phyloP scores from a whole-genome alignment of 2,797 vertebrate genomes.

The Odontamblyopus lacepedii region DNA sequence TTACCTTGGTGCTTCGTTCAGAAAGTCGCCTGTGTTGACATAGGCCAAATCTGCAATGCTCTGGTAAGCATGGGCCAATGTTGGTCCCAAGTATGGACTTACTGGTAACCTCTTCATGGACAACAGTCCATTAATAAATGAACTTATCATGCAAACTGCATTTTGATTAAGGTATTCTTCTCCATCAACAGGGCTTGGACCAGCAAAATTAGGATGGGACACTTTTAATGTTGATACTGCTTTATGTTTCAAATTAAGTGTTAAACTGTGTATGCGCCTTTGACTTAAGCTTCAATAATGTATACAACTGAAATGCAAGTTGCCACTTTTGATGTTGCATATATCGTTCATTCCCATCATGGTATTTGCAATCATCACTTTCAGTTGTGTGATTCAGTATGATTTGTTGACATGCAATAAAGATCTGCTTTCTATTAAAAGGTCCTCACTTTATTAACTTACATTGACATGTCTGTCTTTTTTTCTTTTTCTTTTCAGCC shows the following conservation, averaged over 20 bases:
- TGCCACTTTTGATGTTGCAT: conserved; percentile 75
- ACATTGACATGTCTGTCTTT: conserved; percentile 27
- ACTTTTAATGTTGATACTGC: conserved; percentile 66
- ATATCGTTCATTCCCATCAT: conserved; percentile 74
- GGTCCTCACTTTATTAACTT: conserved; percentile 74
- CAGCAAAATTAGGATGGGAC: conserved; percentile 60
- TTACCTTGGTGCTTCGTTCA: conserved; percentile 71
- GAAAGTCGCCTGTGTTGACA: conserved; percentile 60
- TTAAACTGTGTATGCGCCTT: conserved; percentile 75
- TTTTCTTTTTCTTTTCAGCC: neutral
- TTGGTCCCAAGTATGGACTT: conserved; percentile 35
- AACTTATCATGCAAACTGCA: conserved; percentile 57
- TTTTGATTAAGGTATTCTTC: conserved; percentile 53
- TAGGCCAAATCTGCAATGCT: conserved; percentile 60
- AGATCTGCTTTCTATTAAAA: conserved; percentile 84
- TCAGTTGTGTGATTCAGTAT: conserved; percentile 69
- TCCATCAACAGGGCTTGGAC: conserved; percentile 60
- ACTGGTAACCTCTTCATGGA: conserved; percentile 52
- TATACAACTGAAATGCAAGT: conserved; percentile 75
- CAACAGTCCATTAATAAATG: conserved; percentile 28
- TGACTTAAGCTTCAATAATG: conserved; percentile 74
- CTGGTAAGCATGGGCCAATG: conserved; percentile 45
- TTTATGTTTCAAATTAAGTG: conserved; percentile 65
- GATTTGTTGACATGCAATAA: conserved; percentile 82
- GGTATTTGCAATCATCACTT: conserved; percentile 68